Base-by-base conservation (phyloP, 2,888 invertebrate genomes). In the Leucozona laternaria region DNA sequence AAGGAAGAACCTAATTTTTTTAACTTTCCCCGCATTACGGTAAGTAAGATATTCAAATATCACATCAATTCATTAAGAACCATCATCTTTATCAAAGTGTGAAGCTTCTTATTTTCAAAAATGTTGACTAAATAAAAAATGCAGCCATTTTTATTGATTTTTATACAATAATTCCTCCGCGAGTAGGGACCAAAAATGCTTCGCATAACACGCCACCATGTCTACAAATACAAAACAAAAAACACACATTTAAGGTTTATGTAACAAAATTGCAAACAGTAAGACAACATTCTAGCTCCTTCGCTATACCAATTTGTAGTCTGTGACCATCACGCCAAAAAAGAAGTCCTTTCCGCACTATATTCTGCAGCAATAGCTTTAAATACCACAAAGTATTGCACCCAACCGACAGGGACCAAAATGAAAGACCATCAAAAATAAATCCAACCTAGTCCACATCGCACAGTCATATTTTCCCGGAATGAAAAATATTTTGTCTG, bases 271-370 rank as follows among this genome's bases (percentile, higher is more conserved):
- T 73, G 57, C 81, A 62, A 17, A 45, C 22, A 48, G 48, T 40
- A 57, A 50, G 40, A 53, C 45, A 48, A 48, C 43, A 68, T 73
- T 37, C 62, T 55, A 40, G 22, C 48, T 48, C 68, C 31, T 79
- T 62, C 20, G 48, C 48, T 58, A 31, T 8, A 79, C 43, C 79
- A 75, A 84, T 76, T 79, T 79, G 75, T 73, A 79, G 75, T 76
- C 57, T 64, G 64, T 62, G 70, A 70, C 79, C 75, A 70, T 68
- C 15, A 64, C 75, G 57, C 37, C 64, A 71, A 10, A n/a, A 34
- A 22, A 60, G 40, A 22, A 15, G 20, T 22, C 60, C 4, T 40
- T 60, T 60, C 15, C 4, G 3, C 37, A 7, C 57, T 34, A 5
- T 6, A 17, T 48, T 45, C 48, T 58, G 40, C 55, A 48, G 79